Evolutionary conservation across 2,113 vertebrate genomes (phyloP).

Genomic region (Galbula dea): DNA sequence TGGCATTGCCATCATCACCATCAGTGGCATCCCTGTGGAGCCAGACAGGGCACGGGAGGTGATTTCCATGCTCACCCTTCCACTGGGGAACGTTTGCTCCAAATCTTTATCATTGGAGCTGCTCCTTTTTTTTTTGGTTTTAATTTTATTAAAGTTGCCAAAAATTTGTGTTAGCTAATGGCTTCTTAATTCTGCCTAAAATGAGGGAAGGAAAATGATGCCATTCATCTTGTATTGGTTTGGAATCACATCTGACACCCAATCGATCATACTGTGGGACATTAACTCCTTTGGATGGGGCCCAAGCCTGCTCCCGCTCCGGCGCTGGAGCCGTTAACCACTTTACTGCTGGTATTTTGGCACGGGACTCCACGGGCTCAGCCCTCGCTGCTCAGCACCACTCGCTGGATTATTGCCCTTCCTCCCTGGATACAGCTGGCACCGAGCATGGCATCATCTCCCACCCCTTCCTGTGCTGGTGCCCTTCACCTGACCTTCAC

Average conservation of each 20-base stretch:
- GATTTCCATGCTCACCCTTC: too few relatives aligned
- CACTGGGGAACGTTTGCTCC: too few relatives aligned
- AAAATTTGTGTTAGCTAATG: conserved; percentile 84
- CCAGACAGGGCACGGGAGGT: too few relatives aligned
- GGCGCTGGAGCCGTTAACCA: conserved; percentile 75
- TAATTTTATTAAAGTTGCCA: conserved; percentile 79
- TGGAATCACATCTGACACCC: conserved; percentile 84
- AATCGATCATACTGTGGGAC: conserved; percentile 87
- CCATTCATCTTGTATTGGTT: conserved; percentile 86
- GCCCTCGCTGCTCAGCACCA: conserved; percentile 51
- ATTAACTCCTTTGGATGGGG: conserved; percentile 87
- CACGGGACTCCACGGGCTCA: conserved; percentile 35
- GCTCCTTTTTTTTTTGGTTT: neutral
- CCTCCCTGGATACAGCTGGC: conserved; percentile 50
- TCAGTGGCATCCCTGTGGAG: too few relatives aligned
- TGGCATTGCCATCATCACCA: too few relatives aligned
- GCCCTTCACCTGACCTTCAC: conserved; percentile 72
- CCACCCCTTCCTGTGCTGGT: neutral
- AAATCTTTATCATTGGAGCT: conserved; percentile 55
- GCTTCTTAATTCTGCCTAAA: conserved; percentile 84
- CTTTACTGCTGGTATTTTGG: conserved; percentile 71
- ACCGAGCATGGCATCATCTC: neutral
- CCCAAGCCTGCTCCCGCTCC: conserved; percentile 72
- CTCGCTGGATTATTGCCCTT: conserved; percentile 56
- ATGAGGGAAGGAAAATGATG: conserved; percentile 79